These are phyloP conservation scores for Heliconius sara DNA, from an alignment of 2,888 invertebrate species.

Conservation along the genomic window DNA sequence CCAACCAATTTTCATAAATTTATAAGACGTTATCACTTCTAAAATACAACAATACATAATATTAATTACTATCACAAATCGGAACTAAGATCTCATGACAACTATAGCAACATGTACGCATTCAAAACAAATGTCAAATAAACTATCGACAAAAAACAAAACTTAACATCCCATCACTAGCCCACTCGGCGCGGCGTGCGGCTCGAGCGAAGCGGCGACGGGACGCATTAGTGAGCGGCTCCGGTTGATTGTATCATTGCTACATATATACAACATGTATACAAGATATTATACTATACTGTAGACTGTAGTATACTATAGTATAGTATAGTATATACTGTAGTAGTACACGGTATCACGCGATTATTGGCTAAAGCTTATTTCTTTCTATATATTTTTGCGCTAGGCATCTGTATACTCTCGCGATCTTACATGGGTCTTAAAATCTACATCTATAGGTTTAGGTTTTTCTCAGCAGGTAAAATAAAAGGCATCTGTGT, in stretches of 20 bases:
- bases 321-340: no score
- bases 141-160: constrained; percentile 12
- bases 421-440: not conserved
- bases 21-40: no score
- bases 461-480: not conserved
- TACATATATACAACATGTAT: constrained; percentile 26
- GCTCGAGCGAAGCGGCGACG: constrained; percentile 50
- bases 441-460: not conserved
- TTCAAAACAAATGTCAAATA: not conserved
- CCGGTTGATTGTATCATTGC: constrained; percentile 53
- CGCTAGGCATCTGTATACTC: not conserved
- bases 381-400: not conserved
- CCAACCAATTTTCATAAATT: no score
- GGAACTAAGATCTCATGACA: not conserved
- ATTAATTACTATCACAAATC: no score
- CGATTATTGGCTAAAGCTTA: constrained; percentile 25
- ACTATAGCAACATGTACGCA: not conserved
- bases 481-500: no score
- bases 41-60: no score
- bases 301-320: no score
- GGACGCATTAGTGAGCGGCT: constrained; percentile 54
- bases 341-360: constrained; percentile 22
- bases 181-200: constrained; percentile 38
- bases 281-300: constrained; percentile 14
- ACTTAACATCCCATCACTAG: not conserved